phyloP scores from a whole-genome alignment of 2,113 vertebrate species.

The Aythya baeri region DNA sequence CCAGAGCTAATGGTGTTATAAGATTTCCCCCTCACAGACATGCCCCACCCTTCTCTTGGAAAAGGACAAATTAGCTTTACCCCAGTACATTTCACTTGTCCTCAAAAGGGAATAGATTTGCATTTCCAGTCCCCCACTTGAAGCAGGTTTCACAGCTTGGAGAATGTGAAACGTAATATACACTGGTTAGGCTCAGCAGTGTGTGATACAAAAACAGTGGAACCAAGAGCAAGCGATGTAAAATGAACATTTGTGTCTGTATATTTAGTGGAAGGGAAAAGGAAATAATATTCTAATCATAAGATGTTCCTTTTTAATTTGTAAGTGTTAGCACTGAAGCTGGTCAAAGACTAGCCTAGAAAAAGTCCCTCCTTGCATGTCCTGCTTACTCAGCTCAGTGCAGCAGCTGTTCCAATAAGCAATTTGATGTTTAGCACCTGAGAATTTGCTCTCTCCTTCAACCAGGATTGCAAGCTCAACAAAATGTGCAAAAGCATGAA shows the following conservation, averaged over 20 bases:
- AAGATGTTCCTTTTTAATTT: conserved; percentile 16
- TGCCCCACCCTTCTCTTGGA: neutral
- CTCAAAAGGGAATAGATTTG: neutral
- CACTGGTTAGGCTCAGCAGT: too few relatives aligned
- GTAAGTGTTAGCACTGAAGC: neutral
- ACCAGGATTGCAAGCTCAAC: conserved; percentile 77
- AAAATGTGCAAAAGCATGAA: conserved; percentile 72
- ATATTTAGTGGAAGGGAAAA: neutral
- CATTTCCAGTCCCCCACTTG: neutral
- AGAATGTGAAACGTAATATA: neutral
- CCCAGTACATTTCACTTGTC: neutral
- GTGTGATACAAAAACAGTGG: neutral
- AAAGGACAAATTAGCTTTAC: neutral
- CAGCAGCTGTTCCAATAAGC: conserved; percentile 79
- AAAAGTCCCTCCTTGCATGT: conserved; percentile 41
- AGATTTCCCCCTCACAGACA: neutral
- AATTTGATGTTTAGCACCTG: conserved; percentile 77
- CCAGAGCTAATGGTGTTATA: neutral
- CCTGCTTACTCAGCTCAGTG: conserved; percentile 77
- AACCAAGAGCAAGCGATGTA: neutral
- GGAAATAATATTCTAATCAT: neutral
- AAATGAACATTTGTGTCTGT: neutral
- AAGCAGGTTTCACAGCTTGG: neutral
- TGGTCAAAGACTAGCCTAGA: conserved; percentile 10
- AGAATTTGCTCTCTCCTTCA: conserved; percentile 71